Evolutionary conservation across 35 echinoderm and acorn worm genomes (phyloP).

Genomic region (Ophioderma brevispina): DNA sequence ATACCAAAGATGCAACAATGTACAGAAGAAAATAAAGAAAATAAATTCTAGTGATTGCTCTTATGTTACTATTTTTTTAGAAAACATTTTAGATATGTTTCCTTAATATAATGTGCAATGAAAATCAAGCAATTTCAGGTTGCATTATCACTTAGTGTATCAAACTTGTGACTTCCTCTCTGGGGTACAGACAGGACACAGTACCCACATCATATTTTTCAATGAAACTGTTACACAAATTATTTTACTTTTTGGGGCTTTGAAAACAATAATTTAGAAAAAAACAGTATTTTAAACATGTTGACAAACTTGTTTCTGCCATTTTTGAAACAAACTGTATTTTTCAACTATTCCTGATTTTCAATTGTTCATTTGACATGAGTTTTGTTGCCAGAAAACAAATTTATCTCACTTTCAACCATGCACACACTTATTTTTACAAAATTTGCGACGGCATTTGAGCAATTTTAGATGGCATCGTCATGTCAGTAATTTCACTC

Average conservation of each 20-base stretch:
- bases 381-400: too few species aligned
- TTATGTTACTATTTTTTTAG: neutral
- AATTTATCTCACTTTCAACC: too few species aligned
- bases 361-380: neutral
- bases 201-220: neutral
- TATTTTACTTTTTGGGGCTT: neutral
- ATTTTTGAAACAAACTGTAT: neutral
- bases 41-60: neutral
- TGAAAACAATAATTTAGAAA: neutral
- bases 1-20: neutral
- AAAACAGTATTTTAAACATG: neutral
- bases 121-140: neutral
- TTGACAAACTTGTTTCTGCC: neutral
- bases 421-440: too few species aligned
- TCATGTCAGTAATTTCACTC: too few species aligned
- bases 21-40: neutral
- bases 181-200: neutral
- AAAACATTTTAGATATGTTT: neutral
- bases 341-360: neutral
- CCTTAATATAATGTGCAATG: neutral
- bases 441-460: too few species aligned
- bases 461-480: too few species aligned
- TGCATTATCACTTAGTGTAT: neutral
- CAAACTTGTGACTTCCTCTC: neutral
- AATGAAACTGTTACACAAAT: neutral